Evolutionary conservation across 2,797 vertebrate species (phyloP).

Genomic region (Myotis findleyi): DNA sequence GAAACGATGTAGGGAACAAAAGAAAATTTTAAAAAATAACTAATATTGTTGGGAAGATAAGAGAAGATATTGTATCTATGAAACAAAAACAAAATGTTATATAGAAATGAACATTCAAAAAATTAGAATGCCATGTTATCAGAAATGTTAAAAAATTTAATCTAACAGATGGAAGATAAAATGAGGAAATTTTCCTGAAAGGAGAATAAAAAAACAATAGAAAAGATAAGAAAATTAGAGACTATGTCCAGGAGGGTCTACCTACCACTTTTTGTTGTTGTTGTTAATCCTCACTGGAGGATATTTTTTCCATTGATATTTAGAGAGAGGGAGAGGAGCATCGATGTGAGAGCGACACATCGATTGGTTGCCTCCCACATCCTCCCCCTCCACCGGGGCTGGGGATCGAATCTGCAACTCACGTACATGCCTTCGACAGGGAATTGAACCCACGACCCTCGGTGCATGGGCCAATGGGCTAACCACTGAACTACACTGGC

Average conservation of each 20-base stretch:
- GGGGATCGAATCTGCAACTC: no score
- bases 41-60: neutral
- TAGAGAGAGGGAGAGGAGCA: no score
- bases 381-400: no score
- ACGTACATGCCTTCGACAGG: no score
- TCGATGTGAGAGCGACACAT: no score
- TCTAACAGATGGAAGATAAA: neutral
- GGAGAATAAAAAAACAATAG: neutral
- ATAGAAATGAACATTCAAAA: neutral
- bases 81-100: neutral
- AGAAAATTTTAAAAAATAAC: neutral
- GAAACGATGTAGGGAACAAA: neutral
- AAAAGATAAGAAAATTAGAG: constrained; percentile 20
- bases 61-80: neutral
- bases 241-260: neutral
- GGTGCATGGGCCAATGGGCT: no score
- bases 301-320: no score
- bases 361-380: no score
- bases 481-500: no score
- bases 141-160: neutral
- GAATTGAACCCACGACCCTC: no score
- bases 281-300: no score
- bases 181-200: constrained; percentile 21
- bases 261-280: no score
- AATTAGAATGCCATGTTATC: neutral